Percentiles rank a stretch among this genome's conserved stretches.
These are phyloP conservation scores for Rhinophrynus dorsalis DNA, from an alignment of 2,797 vertebrate genomes.

Conservation along the genomic window DNA sequence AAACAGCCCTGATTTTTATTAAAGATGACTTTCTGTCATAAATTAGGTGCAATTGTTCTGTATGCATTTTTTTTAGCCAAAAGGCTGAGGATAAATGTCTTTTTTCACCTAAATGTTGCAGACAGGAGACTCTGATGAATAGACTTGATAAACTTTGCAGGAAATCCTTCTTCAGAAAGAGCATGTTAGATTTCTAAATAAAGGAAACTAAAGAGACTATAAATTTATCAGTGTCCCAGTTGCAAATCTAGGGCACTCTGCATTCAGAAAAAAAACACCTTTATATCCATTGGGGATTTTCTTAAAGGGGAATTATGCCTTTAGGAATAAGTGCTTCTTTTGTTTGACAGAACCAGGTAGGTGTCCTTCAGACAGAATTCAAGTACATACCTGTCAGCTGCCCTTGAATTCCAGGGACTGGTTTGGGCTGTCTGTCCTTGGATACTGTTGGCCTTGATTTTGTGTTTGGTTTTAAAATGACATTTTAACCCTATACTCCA, in stretches of 20 bases:
- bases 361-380: too few relatives aligned
- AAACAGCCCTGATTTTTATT: too few relatives aligned
- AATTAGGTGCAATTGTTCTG: background rate
- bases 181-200: constrained; percentile 28
- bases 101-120: constrained; percentile 25
- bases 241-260: background rate
- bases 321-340: too few relatives aligned
- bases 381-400: too few relatives aligned
- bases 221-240: constrained; percentile 22
- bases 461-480: too few relatives aligned
- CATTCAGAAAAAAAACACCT: background rate
- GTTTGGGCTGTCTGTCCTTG: too few relatives aligned
- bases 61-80: background rate
- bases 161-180: constrained; percentile 44
- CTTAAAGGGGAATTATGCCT: too few relatives aligned
- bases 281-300: too few relatives aligned
- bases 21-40: background rate
- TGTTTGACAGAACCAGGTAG: too few relatives aligned
- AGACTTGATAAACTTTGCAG: constrained; percentile 37
- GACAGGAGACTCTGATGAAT: constrained; percentile 35
- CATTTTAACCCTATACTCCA: too few relatives aligned
- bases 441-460: too few relatives aligned
- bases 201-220: constrained; percentile 35
- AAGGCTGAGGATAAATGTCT: constrained; percentile 16
- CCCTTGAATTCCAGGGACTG: too few relatives aligned